A percentile compares a stretch with the other conserved stretches of the same genome.
phyloP scores from a whole-genome alignment of 2,797 vertebrate genomes.

The Macrochelys suwanniensis region DNA sequence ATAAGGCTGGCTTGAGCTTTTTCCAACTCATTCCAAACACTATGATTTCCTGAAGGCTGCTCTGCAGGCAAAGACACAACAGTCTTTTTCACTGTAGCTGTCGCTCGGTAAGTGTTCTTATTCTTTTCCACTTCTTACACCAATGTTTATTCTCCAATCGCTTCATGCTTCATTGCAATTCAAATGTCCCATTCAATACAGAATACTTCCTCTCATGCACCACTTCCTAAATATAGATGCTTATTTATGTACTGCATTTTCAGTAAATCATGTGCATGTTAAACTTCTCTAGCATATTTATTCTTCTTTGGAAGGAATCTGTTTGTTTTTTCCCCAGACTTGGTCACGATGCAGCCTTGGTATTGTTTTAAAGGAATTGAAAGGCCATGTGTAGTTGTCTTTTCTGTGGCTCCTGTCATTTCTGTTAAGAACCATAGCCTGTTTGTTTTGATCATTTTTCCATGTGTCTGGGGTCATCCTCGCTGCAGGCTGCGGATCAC shows the following conservation, averaged over 20 bases:
- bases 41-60: conserved; percentile 41
- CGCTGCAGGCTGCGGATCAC: conserved; percentile 59
- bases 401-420: conserved; percentile 28
- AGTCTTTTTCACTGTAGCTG: not conserved
- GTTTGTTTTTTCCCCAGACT: conserved; percentile 41
- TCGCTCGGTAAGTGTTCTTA: not conserved
- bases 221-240: not conserved
- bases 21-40: not conserved
- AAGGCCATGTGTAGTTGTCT: conserved; percentile 73
- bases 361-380: conserved; percentile 63
- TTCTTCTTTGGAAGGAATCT: conserved; percentile 58
- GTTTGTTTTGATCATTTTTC: conserved; percentile 72
- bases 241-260: not conserved
- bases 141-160: not conserved
- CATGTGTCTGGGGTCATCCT: conserved; percentile 64
- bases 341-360: conserved; percentile 52
- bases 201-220: not conserved
- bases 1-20: not conserved
- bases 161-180: not conserved
- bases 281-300: not conserved
- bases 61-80: not conserved
- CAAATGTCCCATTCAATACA: not conserved
- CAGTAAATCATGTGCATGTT: conserved; percentile 18
- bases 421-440: conserved; percentile 34
- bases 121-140: not conserved